Conservation (phyloP, 2,797 vertebrate genomes). For the Ceyx erithaca region DNA sequence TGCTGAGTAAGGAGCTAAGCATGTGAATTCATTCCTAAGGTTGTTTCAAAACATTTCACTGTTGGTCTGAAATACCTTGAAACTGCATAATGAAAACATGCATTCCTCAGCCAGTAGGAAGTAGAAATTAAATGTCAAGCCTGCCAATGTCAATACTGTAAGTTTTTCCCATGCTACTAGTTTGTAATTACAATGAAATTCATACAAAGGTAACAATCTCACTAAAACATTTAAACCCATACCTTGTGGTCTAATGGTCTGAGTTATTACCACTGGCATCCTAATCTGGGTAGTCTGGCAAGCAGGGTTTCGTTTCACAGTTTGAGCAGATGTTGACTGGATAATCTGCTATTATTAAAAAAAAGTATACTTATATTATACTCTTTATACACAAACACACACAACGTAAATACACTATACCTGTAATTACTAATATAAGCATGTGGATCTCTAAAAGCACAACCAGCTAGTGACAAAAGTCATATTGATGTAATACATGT, state of each 20-base stretch:
- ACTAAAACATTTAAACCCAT: constrained; percentile 66
- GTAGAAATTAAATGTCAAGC: constrained; percentile 1
- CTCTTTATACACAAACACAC: constrained; percentile 71
- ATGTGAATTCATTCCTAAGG: neutral
- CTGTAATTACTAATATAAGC: constrained; percentile 44
- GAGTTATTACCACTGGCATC: constrained; percentile 88
- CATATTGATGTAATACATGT: neutral
- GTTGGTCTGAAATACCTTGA: neutral
- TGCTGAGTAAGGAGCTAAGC: neutral
- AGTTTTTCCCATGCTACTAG: constrained; percentile 12
- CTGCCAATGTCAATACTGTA: constrained; percentile 13
- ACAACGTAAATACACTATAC: constrained; percentile 60
- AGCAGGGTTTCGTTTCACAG: constrained; percentile 80
- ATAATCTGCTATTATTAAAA: constrained; percentile 73
- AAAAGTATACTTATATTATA: constrained; percentile 66
- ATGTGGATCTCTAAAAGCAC: constrained; percentile 41
- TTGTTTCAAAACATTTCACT: constrained; percentile 18
- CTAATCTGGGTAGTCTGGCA: constrained; percentile 82
- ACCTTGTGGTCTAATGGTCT: constrained; percentile 86
- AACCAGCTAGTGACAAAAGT: constrained; percentile 63
- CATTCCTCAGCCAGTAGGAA: constrained; percentile 3
- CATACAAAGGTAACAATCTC: constrained; percentile 61
- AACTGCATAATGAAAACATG: constrained; percentile 8
- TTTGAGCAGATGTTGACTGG: constrained; percentile 77
- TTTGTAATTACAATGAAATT: constrained; percentile 53